Conservation (phyloP, 2,888 invertebrate genomes). For the Pollenia labialis region DNA sequence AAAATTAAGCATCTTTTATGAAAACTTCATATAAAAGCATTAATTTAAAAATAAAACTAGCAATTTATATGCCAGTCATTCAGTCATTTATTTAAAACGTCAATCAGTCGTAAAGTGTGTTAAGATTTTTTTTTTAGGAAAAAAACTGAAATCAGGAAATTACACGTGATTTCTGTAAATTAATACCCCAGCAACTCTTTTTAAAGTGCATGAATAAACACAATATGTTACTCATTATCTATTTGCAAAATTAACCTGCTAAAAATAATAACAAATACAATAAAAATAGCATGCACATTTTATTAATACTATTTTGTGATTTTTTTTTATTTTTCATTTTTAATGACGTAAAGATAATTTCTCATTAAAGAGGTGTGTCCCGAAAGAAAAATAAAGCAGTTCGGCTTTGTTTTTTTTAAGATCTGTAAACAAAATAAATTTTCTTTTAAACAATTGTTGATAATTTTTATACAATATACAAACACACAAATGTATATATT, state of each 20-base stretch:
- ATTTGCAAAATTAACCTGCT: background rate
- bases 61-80: slow-evolving; percentile 56
- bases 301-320: slow-evolving; percentile 5
- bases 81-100: slow-evolving; percentile 43
- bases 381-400: background rate
- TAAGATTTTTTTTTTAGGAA: slow-evolving; percentile 3
- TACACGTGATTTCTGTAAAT: slow-evolving; percentile 45
- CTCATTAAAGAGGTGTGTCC: slow-evolving; percentile 55
- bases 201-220: slow-evolving; percentile 38
- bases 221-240: slow-evolving; percentile 20
- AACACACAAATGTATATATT: background rate
- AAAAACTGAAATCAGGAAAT: slow-evolving; percentile 54
- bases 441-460: slow-evolving; percentile 12
- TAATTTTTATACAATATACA: background rate
- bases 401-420: background rate
- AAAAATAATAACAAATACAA: slow-evolving; percentile 11
- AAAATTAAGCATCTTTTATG: slow-evolving; percentile 31
- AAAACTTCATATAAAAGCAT: background rate
- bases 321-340: slow-evolving; percentile 14
- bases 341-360: slow-evolving; percentile 29
- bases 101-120: slow-evolving; percentile 45
- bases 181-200: slow-evolving; percentile 35
- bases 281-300: slow-evolving; percentile 28
- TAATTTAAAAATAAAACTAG: slow-evolving; percentile 18
- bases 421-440: background rate